phyloP scores from a whole-genome alignment of 2,888 invertebrate genomes.

The Eilema depressum region DNA sequence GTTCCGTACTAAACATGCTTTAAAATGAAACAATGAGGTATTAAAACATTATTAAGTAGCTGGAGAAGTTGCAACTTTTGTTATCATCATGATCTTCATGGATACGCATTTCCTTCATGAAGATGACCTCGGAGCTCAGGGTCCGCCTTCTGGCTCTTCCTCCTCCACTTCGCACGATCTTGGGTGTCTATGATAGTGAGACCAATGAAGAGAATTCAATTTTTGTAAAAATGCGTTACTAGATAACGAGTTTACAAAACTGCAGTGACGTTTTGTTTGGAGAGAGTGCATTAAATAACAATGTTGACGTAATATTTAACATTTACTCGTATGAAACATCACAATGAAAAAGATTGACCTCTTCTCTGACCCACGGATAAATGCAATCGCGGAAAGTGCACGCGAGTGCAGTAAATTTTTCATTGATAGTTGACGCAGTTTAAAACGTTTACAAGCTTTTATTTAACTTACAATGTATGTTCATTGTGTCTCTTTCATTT shows the following conservation, averaged over 20 bases:
- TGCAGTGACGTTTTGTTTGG: constrained; percentile 5
- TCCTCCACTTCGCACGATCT: too few species aligned
- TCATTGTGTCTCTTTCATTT: background rate
- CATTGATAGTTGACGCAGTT: background rate
- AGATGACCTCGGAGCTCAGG: too few species aligned
- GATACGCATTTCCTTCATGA: too few species aligned
- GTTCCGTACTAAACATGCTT: constrained; percentile 29
- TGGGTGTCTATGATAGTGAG: too few species aligned
- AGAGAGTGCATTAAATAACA: constrained; percentile 15
- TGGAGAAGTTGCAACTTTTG: background rate
- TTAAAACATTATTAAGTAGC: constrained; percentile 10
- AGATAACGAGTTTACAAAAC: background rate
- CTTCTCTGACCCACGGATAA: constrained; percentile 15
- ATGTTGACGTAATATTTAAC: constrained; percentile 22
- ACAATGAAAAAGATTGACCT: constrained; percentile 12
- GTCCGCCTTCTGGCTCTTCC: too few species aligned
- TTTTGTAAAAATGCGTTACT: constrained; percentile 2
- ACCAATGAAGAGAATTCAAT: too few species aligned
- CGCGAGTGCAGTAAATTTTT: constrained; percentile 13
- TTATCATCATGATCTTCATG: too few species aligned
- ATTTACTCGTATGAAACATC: constrained; percentile 17
- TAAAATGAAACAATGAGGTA: constrained; percentile 23
- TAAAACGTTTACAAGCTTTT: too few species aligned
- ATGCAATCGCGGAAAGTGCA: constrained; percentile 15
- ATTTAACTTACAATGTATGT: background rate